A percentile compares a stretch with the other conserved stretches of the same genome.
These are phyloP conservation scores for Centrocercus urophasianus DNA, from an alignment of 2,113 vertebrate species.

Conservation along the genomic window DNA sequence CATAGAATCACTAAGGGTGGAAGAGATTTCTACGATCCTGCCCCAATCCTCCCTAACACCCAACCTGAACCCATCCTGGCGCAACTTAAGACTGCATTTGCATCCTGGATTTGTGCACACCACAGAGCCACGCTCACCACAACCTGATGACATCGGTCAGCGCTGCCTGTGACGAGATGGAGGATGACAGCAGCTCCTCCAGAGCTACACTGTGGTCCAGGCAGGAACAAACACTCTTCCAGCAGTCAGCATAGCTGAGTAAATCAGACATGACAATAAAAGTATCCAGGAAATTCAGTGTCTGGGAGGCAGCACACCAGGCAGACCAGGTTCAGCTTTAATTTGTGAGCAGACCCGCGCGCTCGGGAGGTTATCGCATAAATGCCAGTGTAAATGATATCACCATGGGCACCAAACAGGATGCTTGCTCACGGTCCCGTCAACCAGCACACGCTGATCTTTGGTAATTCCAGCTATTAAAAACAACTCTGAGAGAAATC, in stretches of 20 bases:
- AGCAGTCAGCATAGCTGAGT: not conserved
- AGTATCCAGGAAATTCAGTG: slow-evolving; percentile 1
- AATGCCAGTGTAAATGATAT: slow-evolving; percentile 42
- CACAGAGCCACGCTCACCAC: rapidly evolving
- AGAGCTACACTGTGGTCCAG: not conserved
- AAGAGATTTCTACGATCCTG: too few relatives aligned
- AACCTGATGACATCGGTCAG: rapidly evolving
- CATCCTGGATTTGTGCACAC: not conserved
- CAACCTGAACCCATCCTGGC: too few relatives aligned
- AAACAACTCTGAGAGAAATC: slow-evolving; percentile 78
- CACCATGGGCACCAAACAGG: slow-evolving; percentile 56
- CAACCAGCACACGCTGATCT: slow-evolving; percentile 65
- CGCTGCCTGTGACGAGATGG: not conserved
- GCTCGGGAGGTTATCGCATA: not conserved
- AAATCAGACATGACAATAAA: slow-evolving; percentile 53
- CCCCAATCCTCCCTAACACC: too few relatives aligned
- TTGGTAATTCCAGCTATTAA: slow-evolving; percentile 77
- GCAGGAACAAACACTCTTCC: slow-evolving; percentile 36
- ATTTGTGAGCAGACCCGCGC: slow-evolving; percentile 25
- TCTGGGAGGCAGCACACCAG: not conserved
- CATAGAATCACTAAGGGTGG: too few relatives aligned
- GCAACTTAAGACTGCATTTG: too few relatives aligned
- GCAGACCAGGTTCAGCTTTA: not conserved
- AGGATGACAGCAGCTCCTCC: slow-evolving; percentile 6
- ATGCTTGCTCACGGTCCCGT: slow-evolving; percentile 25